Evolutionary conservation across 2,888 invertebrate genomes (phyloP).

Genomic region (Drosophila mayaguana): DNA sequence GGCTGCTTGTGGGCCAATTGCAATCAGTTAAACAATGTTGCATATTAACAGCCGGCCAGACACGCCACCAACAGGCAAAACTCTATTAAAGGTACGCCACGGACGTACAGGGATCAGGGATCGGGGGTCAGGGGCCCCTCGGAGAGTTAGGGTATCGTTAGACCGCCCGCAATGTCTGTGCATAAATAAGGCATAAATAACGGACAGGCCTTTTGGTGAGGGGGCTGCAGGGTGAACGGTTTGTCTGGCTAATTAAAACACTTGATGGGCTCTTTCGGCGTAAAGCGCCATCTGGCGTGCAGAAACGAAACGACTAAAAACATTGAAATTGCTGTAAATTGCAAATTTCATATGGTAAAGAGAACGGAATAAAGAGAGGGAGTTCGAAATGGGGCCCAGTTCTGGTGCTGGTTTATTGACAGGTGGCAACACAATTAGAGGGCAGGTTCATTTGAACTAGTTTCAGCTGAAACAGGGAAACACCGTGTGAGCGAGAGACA

Average conservation of each 20-base stretch:
- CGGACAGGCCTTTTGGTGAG: slow-evolving; percentile 56
- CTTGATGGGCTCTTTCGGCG: slow-evolving; percentile 65
- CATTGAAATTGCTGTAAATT: slow-evolving; percentile 54
- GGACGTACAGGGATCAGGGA: background rate
- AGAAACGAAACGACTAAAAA: slow-evolving; percentile 43
- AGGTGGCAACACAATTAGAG: slow-evolving; percentile 23
- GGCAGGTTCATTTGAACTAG: slow-evolving; percentile 14
- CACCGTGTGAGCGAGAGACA: no score
- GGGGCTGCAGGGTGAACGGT: slow-evolving; percentile 7
- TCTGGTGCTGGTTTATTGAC: slow-evolving; percentile 47
- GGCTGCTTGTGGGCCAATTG: slow-evolving; percentile 46
- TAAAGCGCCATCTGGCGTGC: slow-evolving; percentile 43
- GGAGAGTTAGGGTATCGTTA: background rate
- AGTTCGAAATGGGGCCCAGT: background rate
- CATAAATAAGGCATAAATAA: slow-evolving; percentile 80
- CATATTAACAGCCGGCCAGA: slow-evolving; percentile 66
- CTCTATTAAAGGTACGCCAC: background rate
- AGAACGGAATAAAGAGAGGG: background rate
- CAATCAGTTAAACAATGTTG: slow-evolving; percentile 78
- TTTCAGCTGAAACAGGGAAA: background rate
- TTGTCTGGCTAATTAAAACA: slow-evolving; percentile 71
- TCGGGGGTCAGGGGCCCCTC: background rate
- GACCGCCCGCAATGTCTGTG: slow-evolving; percentile 66
- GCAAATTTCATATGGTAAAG: slow-evolving; percentile 57
- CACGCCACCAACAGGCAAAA: slow-evolving; percentile 24